Evolutionary conservation across 2,888 invertebrate species (phyloP), one percentile per base, ranked within the genome.

Genomic region (Cantharis rufa): DNA sequence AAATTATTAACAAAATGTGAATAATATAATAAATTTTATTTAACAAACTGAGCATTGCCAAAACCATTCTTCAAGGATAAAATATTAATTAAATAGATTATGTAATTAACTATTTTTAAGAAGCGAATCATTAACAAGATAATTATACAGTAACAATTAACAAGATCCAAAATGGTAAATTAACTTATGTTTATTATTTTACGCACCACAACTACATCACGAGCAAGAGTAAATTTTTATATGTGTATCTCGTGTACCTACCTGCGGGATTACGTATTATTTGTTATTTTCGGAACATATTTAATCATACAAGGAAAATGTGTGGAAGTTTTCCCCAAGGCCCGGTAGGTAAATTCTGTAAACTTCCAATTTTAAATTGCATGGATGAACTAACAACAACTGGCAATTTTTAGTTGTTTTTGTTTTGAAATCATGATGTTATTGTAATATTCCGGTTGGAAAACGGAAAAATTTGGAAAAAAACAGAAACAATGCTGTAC

Each of bases 21-120:
- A 66, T 66, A 66, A 48, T 66, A 66, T 21, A 66, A 66, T 24
- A 66, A 18, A 66, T 66, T 66, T 66, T 66, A 66, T 66, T 66
- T 66, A 66, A 66, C 64, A 66, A 48, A 21, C 64, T 66, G 21
- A 66, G 21, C 64, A 66, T 66, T 66, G 64, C 64, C 64, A 66
- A 66, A 66, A 66, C 21, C n/a, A 18, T 66, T 21, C 64, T 66
- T 66, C 64, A 66, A 66, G 64, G 64, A 66, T 66, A n/a, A 66
- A 66, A 66, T 66, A 66, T 66, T 66, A 66, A 66, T 66, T 66
- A 66, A 66, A 66, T 66, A 66, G 64, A 66, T 66, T 66, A 66
- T 66, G 64, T 66, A 66, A 66, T 66, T 66, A 66, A 66, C 64
- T 66, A 66, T 66, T 66, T 66, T 66, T 66, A 66, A 66, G 64